Base-by-base conservation (phyloP, 1,140 invertebrate genomes). In the Bombus huntii region DNA sequence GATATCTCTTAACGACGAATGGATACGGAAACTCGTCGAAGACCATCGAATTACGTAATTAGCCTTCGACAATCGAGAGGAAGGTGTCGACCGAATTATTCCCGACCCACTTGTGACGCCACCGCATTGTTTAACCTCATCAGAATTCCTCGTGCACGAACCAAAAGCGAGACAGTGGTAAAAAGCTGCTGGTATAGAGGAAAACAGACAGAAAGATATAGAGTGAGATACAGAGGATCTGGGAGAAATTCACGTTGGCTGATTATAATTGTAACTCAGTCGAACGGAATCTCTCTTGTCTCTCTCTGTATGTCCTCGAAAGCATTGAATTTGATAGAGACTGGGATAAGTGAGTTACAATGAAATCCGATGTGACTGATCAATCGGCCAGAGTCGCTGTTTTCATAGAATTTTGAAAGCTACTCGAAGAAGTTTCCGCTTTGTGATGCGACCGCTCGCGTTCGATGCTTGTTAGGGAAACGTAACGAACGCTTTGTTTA, bases 21-120 rank as follows among this genome's bases (percentile, higher is more conserved):
- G 72, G 77, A 73, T 87, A 86, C 73, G 70, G 85, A 80, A 79
- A 47, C 78, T 85, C 68, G 59, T 90, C 73, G 72, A 65, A 77
- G 78, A n/a, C 68, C 81, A 87, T 89, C 78, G 85, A 75, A 85
- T 89, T 78, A 89, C 85, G 81, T 90, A 90, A 90, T 90, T 90
- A 90, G 88, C 59, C 66, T 25, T 39, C 65, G 74, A 42, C 34
- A 42, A 73, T n/a, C 76, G 39, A 81, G 59, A 83, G 76, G 68
- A 74, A 89, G 76, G 88, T 87, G 88, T 89, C 80, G 85, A 81
- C 74, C 83, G 68, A 88, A 77, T 76, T 80, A 89, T 53, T 83
- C 65, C 42, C 75, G 75, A 44, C 53, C 88, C 80, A 89, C 83
- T 89, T 86, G 57, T 89, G 70, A 65, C 85, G 59, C 76, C 76